Evolutionary conservation across 2,113 vertebrate genomes (phyloP), one percentile per base, ranked within the genome.

Genomic region (Cyprinus carpio): DNA sequence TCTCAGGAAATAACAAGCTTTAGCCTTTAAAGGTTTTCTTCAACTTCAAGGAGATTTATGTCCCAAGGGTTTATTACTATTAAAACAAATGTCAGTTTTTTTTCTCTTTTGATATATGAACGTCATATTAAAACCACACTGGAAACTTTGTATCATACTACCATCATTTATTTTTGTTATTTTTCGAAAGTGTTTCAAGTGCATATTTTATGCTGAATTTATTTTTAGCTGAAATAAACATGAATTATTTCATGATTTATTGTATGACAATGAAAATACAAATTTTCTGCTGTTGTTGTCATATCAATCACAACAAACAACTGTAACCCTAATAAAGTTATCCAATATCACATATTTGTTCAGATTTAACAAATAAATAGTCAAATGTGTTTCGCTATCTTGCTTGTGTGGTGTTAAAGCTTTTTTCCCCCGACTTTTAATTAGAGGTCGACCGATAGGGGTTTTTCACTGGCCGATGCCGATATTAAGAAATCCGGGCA

Each of bases 1-100:
- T 79, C 54, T n/a, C 51, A 58, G 51, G 11, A 60, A 56, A 78
- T 78, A 56, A 78, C 75, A 58, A 78, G 40, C 75, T 13, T 34
- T 13, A 58, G 18, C 10, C 49, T 58, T 78, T 77, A 77, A 49
- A 78, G 43, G 25, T 18, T 18, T 54, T 76, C 8, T 76, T 76
- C 20, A 6, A 6, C n/a, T 27, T 75, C 23, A 49, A 23, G n/a
- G 4, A 46, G 72, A 13, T 49, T 20, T 31, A 54, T 54, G 25
- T 6, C 6, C 8, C 16, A 51, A 20, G 12, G 49, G 15, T 54
- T 51, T n/a, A 43, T 74, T 43, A 18, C n/a, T 27, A 25, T 75
- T 51, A 76, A 76, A 76, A 10, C 8, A 43, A 46, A 46, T n/a
- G 1, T 12, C 5, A 43, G 13, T 29, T 25, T 25, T 6, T 72